phyloP scores from a whole-genome alignment of 2,888 invertebrate genomes.

The Subacronicta megacephala region DNA sequence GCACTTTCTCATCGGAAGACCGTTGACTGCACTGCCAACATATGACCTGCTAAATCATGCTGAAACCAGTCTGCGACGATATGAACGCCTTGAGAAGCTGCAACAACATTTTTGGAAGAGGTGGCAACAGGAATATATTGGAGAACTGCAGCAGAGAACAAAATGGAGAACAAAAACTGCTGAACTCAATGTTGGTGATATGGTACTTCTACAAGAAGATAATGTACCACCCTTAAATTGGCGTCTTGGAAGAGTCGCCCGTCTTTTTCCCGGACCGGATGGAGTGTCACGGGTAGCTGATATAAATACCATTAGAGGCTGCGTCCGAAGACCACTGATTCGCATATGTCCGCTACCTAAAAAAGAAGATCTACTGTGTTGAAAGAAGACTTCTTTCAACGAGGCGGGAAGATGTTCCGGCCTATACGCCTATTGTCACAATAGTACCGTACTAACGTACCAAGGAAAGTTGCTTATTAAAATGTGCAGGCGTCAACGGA shows the following conservation, averaged over 20 bases:
- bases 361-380: too few relatives aligned
- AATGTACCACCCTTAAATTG: neutral
- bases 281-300: too few relatives aligned
- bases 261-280: neutral
- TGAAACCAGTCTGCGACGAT: neutral
- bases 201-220: slow-evolving; percentile 1
- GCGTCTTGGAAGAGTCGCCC: neutral
- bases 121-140: slow-evolving; percentile 1
- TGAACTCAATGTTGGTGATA: neutral
- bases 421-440: too few relatives aligned
- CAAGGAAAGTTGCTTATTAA: too few relatives aligned
- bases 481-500: too few relatives aligned
- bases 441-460: too few relatives aligned
- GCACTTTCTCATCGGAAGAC: slow-evolving; percentile 8
- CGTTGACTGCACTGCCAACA: neutral
- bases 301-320: too few relatives aligned
- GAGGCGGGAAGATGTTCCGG: too few relatives aligned
- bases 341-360: too few relatives aligned
- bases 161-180: neutral
- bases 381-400: too few relatives aligned
- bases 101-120: neutral
- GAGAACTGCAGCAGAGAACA: neutral
- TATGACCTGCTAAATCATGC: neutral
- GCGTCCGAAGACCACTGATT: too few relatives aligned
- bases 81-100: neutral